These are phyloP conservation scores for Pedetes capensis DNA, from an alignment of 2,113 vertebrate species.

Conservation along the genomic window DNA sequence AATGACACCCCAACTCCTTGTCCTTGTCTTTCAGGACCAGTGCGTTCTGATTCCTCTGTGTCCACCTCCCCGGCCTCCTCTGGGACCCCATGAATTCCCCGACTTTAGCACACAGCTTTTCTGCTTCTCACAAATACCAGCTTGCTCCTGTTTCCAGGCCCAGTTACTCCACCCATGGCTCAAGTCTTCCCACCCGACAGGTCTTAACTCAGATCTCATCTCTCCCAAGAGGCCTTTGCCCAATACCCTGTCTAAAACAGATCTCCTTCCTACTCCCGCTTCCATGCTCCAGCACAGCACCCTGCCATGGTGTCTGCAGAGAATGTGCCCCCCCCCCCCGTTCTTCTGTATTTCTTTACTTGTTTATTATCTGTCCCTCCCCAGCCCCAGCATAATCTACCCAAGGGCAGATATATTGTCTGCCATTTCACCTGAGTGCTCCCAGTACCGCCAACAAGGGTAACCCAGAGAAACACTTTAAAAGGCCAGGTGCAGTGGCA, in stretches of 20 bases:
- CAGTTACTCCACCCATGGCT: rapidly evolving
- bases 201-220: background rate
- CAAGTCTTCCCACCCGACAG: too few species aligned
- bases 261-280: rapidly evolving
- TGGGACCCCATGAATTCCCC: rapidly evolving
- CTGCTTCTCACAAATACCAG: too few species aligned
- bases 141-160: background rate
- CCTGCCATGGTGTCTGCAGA: too few species aligned
- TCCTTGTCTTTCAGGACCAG: background rate
- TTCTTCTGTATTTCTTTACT: rapidly evolving
- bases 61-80: background rate
- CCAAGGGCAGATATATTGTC: background rate
- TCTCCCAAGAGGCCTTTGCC: background rate
- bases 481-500: too few species aligned
- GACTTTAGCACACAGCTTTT: background rate
- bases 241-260: background rate
- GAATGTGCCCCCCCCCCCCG: rapidly evolving
- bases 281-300: rapidly evolving
- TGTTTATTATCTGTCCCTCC: background rate
- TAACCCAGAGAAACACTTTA: background rate
- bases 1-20: background rate
- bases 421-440: too few species aligned
- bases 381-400: rapidly evolving
- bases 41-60: background rate
- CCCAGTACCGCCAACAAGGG: background rate